Percentiles rank a stretch among this genome's conserved stretches.
These are phyloP conservation scores for Bombus vancouverensis DNA, from an alignment of 1,140 invertebrate species.

Conservation along the genomic window DNA sequence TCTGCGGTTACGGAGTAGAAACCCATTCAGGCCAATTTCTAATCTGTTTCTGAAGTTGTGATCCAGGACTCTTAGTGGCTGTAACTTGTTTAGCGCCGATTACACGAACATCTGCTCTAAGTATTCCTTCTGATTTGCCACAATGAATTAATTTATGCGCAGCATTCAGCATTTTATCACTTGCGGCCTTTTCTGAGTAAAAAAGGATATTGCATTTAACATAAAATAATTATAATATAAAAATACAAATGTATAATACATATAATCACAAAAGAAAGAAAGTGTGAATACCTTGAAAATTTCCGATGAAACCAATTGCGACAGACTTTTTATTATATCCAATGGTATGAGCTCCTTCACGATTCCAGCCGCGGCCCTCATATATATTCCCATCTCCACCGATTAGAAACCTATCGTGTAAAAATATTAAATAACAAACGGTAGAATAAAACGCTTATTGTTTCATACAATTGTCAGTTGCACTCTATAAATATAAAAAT, in stretches of 20 bases:
- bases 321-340: slow-evolving; percentile 80
- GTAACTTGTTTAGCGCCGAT: slow-evolving; percentile 85
- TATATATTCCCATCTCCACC: slow-evolving; percentile 91
- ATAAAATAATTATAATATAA: background rate
- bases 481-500: background rate
- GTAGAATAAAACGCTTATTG: too few species aligned
- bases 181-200: slow-evolving; percentile 84
- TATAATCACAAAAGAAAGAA: background rate
- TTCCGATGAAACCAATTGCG: slow-evolving; percentile 82
- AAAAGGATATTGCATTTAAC: background rate
- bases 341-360: slow-evolving; percentile 87
- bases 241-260: background rate
- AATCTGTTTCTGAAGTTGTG: slow-evolving; percentile 82
- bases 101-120: slow-evolving; percentile 84
- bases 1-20: background rate
- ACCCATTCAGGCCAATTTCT: slow-evolving; percentile 75
- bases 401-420: slow-evolving; percentile 80
- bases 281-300: slow-evolving; percentile 71
- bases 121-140: slow-evolving; percentile 84
- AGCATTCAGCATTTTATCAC: slow-evolving; percentile 82
- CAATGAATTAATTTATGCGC: slow-evolving; percentile 85
- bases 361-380: slow-evolving; percentile 89
- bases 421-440: too few species aligned
- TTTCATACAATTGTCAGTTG: too few species aligned
- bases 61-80: slow-evolving; percentile 85